phyloP scores from a whole-genome alignment of 1,140 invertebrate genomes.

The Parapsyche elsis region DNA sequence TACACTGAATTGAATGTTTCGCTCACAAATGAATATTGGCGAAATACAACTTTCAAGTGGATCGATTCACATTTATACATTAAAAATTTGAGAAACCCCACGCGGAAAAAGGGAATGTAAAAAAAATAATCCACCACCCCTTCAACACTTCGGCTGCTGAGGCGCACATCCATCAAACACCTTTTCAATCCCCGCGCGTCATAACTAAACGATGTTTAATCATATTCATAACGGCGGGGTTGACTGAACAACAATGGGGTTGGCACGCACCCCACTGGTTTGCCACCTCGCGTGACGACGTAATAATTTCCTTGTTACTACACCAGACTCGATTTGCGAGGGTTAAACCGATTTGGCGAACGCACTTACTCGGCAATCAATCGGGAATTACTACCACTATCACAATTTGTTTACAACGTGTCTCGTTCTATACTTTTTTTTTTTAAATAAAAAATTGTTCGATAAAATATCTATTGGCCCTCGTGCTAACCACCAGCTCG shows the following conservation, averaged over 20 bases:
- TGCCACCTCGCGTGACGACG: slow-evolving; percentile 42
- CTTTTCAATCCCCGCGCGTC: slow-evolving; percentile 39
- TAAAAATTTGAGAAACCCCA: background rate
- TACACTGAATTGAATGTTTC: too few relatives aligned
- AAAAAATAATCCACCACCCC: slow-evolving; percentile 27
- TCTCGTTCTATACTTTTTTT: too few relatives aligned
- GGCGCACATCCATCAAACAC: slow-evolving; percentile 37
- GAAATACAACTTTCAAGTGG: too few relatives aligned
- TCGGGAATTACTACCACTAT: background rate
- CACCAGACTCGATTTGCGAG: background rate
- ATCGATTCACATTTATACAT: too few relatives aligned
- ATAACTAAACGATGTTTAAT: slow-evolving; percentile 49
- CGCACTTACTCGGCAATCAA: background rate
- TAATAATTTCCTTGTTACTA: slow-evolving; percentile 48
- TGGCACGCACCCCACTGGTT: slow-evolving; percentile 26
- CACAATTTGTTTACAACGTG: background rate
- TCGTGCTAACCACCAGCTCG: too few relatives aligned
- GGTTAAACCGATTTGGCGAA: slow-evolving; percentile 12
- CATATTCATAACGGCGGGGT: slow-evolving; percentile 49
- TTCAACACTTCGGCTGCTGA: slow-evolving; percentile 6
- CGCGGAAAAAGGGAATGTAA: slow-evolving; percentile 1
- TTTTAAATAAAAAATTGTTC: too few relatives aligned
- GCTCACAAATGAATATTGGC: too few relatives aligned
- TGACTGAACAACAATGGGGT: slow-evolving; percentile 44
- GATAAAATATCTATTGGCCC: background rate